These are phyloP conservation scores for Mechanitis messenoides DNA, from an alignment of 2,888 invertebrate species.

Conservation along the genomic window DNA sequence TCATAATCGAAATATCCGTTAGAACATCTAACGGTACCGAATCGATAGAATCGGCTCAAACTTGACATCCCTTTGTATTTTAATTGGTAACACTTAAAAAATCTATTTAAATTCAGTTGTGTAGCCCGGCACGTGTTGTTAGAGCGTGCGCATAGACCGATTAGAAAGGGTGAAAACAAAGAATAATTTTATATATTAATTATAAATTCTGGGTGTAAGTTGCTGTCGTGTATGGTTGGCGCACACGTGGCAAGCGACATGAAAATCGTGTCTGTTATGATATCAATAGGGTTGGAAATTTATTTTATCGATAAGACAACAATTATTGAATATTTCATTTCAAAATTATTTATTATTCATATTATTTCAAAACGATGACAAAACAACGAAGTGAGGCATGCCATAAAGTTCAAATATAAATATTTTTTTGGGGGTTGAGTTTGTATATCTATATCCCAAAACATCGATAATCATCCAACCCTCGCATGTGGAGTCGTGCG, in stretches of 20 bases:
- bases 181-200: slow-evolving; percentile 66
- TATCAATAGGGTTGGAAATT: slow-evolving; percentile 41
- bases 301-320: slow-evolving; percentile 32
- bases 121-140: slow-evolving; percentile 55
- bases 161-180: slow-evolving; percentile 68
- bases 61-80: slow-evolving; percentile 51
- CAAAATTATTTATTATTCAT: too few species aligned
- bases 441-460: background rate
- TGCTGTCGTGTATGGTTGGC: slow-evolving; percentile 63
- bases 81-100: slow-evolving; percentile 49
- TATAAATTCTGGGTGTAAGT: slow-evolving; percentile 64
- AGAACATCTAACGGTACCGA: slow-evolving; percentile 34
- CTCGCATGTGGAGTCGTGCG: slow-evolving; percentile 55
- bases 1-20: slow-evolving; percentile 15
- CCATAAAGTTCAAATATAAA: too few species aligned
- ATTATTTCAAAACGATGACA: too few species aligned
- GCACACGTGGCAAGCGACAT: slow-evolving; percentile 72
- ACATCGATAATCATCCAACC: slow-evolving; percentile 28
- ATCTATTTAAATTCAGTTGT: slow-evolving; percentile 58
- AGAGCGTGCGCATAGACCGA: slow-evolving; percentile 61
- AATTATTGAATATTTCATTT: background rate
- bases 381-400: too few species aligned
- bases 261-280: slow-evolving; percentile 67
- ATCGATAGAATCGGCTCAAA: slow-evolving; percentile 42
- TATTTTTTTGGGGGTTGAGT: too few species aligned